phyloP scores from a whole-genome alignment of 2,797 vertebrate genomes.

The Tragelaphus oryx region DNA sequence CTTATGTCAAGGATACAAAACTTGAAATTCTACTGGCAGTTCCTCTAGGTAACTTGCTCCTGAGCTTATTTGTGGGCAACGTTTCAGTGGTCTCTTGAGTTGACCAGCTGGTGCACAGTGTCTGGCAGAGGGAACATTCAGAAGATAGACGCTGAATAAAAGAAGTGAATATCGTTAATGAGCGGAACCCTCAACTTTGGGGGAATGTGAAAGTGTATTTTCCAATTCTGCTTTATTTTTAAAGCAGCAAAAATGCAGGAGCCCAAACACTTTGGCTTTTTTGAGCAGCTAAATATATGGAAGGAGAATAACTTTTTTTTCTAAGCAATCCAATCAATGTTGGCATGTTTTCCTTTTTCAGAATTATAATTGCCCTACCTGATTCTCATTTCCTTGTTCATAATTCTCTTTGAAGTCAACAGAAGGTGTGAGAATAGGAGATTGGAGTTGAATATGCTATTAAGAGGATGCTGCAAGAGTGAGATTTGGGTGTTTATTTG shows the following conservation, averaged over 20 bases:
- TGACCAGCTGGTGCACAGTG: too few species aligned
- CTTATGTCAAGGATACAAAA: background rate
- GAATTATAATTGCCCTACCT: conserved; percentile 60
- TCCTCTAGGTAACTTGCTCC: background rate
- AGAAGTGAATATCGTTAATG: background rate
- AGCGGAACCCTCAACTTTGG: background rate
- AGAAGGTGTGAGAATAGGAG: conserved; percentile 46
- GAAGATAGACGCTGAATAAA: conserved; percentile 21
- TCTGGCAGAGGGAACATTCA: background rate
- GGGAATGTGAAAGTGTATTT: conserved; percentile 2
- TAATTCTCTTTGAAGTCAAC: conserved; percentile 66
- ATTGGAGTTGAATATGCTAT: conserved; percentile 51
- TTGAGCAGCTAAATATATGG: conserved; percentile 19
- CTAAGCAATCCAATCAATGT: conserved; percentile 25
- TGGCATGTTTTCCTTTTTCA: conserved; percentile 46
- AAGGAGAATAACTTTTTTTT: conserved; percentile 24
- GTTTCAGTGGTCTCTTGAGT: background rate
- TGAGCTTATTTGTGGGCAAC: background rate
- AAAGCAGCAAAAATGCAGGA: conserved; percentile 42
- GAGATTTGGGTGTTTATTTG: conserved; percentile 73
- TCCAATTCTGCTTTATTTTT: conserved; percentile 44
- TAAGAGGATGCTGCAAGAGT: conserved; percentile 48
- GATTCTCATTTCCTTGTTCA: conserved; percentile 65
- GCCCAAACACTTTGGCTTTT: conserved; percentile 38
- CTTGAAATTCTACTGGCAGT: background rate